These are phyloP conservation scores for Apodemus speciosus DNA, from an alignment of 2,113 vertebrate genomes.

Conservation along the genomic window DNA sequence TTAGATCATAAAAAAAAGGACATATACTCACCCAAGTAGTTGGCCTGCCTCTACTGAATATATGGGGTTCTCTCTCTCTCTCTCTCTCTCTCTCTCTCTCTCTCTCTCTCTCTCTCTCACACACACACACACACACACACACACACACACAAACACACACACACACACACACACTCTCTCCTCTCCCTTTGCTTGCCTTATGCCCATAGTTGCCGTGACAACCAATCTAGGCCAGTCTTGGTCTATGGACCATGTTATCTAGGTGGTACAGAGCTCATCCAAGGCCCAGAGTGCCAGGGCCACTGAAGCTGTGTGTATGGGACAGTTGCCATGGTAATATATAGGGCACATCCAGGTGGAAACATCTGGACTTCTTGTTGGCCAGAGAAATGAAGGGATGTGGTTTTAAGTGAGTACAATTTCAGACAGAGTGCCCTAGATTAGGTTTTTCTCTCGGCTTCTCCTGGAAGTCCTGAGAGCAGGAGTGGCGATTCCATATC, in stretches of 20 bases:
- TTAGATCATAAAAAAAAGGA: not conserved
- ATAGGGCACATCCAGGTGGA: constrained; percentile 23
- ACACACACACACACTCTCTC: not conserved
- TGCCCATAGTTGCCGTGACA: constrained; percentile 32
- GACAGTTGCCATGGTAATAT: constrained; percentile 48
- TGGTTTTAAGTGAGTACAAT: constrained; percentile 22
- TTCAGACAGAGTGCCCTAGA: not conserved
- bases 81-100: no score
- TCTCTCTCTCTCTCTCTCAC: no score
- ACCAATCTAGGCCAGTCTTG: not conserved
- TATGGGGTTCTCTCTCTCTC: not conserved
- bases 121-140: not conserved
- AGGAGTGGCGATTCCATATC: not conserved
- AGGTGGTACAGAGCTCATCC: constrained; percentile 14
- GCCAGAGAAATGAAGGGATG: not conserved
- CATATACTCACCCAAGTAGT: no score
- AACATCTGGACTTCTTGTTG: constrained; percentile 39
- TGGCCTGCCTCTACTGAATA: not conserved
- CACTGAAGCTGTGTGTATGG: not conserved
- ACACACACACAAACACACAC: not conserved
- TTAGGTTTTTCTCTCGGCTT: not conserved
- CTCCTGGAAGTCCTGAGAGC: not conserved
- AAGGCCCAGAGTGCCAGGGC: not conserved
- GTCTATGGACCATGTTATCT: not conserved
- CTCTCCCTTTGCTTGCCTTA: not conserved